Evolutionary conservation across 2,113 vertebrate genomes (phyloP), one percentile per base, ranked within the genome.

Genomic region (Percina caprodes): DNA sequence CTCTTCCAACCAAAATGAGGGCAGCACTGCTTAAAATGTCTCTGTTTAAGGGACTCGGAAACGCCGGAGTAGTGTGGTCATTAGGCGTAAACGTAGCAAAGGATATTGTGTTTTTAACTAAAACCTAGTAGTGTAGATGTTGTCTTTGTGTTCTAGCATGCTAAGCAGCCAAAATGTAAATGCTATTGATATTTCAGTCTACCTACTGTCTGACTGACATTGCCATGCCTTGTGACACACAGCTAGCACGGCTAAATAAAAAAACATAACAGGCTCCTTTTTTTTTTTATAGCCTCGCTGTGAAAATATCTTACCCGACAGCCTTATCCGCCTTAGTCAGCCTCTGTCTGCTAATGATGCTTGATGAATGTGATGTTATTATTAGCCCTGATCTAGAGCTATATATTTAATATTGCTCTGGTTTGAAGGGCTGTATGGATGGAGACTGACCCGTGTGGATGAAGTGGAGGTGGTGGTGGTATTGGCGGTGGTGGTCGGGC

Each of bases 401-500:
- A 30, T 30, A 30, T 30, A 30, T 30, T 30, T 30, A 30, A 30
- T 3, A 30, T 3, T 30, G 30, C 39, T 42, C 7, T 35, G 35
- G 7, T 35, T 35, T 35, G 35, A 8, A 35, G 11, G 6, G 0
- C 12, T 6, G 6, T 59, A 26, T 55, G 30, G 16, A 52, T 24
- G 5, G 62, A 52, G 56, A 89, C 89, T 75, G 63, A 95, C 97
- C 90, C 48, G 96, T 94, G 93, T 96, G 89, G 82, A 91, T 80
- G 60, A 94, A 0, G 85, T 69, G 51, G 86, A 69, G 61, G 80
- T 84, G 77, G 77, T 54, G 67, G 70, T 51, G 65, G 78, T 77
- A 2, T 73, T 78, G 42, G 62, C 35, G 1, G 84, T 95, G 92
- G 95, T 95, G 81, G 95, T 83, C 11, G 97, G 97, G 90, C 97